A percentile compares a stretch with the other conserved stretches of the same genome.
Evolutionary conservation across 2,113 vertebrate genomes (phyloP).

Genomic region (Gorilla gorilla): DNA sequence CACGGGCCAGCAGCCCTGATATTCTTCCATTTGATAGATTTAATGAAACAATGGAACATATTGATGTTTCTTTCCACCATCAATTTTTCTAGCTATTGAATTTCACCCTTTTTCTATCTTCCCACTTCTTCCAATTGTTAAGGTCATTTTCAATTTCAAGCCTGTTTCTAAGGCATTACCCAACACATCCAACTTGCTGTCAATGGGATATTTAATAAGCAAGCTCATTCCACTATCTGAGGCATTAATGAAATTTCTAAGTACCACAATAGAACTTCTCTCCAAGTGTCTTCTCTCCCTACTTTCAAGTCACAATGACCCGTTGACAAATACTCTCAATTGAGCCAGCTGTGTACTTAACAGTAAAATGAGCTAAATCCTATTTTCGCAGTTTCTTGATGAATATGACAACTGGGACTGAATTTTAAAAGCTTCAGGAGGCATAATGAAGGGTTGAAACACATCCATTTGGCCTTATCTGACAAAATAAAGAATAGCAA

Average conservation of each 20-base stretch:
- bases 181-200: conserved; percentile 51
- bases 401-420: conserved; percentile 43
- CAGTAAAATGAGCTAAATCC: conserved; percentile 59
- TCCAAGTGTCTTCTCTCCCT: conserved; percentile 28
- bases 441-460: conserved; percentile 50
- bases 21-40: conserved; percentile 43
- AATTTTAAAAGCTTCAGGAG: conserved; percentile 65
- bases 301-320: conserved; percentile 49
- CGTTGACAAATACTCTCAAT: conserved; percentile 50
- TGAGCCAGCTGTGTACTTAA: conserved; percentile 58
- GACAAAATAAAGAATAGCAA: conserved; percentile 60
- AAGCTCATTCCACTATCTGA: neutral
- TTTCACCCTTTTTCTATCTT: conserved; percentile 52
- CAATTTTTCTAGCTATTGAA: conserved; percentile 61
- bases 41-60: conserved; percentile 21
- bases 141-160: conserved; percentile 68
- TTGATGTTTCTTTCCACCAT: conserved; percentile 32
- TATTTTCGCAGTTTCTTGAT: conserved; percentile 59
- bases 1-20: conserved; percentile 6
- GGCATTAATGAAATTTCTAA: conserved; percentile 59
- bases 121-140: conserved; percentile 39
- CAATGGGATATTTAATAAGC: conserved; percentile 63
- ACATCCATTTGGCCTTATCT: conserved; percentile 34
- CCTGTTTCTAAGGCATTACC: conserved; percentile 55
- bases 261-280: conserved; percentile 1